Conservation (phyloP, 2,888 invertebrate species). For the Allacma fusca region DNA sequence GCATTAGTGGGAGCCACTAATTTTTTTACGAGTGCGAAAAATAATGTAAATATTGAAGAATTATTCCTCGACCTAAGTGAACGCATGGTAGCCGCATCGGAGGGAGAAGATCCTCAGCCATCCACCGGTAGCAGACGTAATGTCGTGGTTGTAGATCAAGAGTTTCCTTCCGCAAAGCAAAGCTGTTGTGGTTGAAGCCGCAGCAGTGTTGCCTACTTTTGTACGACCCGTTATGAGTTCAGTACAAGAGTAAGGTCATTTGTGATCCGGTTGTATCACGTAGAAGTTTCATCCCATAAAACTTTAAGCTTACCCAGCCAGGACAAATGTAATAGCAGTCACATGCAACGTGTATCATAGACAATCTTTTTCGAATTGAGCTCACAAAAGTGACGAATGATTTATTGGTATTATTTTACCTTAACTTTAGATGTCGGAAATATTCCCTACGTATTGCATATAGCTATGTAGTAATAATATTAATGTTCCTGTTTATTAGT, state of each 20-base stretch:
- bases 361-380: no score
- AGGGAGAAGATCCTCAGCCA: slow-evolving; percentile 62
- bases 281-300: no score
- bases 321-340: no score
- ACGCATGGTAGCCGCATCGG: slow-evolving; percentile 72
- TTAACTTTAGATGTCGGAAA: no score
- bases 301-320: no score
- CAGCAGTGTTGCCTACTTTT: neutral
- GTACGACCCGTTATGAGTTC: neutral
- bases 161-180: slow-evolving; percentile 41
- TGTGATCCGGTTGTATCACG: no score
- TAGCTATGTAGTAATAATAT: neutral
- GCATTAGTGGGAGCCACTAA: slow-evolving; percentile 83
- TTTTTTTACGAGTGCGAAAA: slow-evolving; percentile 91
- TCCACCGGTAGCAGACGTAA: slow-evolving; percentile 52
- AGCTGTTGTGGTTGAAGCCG: slow-evolving; percentile 23
- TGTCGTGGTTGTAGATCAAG: slow-evolving; percentile 62
- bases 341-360: no score
- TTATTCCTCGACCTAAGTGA: slow-evolving; percentile 84
- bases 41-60: slow-evolving; percentile 89
- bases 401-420: no score
- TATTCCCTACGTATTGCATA: no score
- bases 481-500: slow-evolving; percentile 8
- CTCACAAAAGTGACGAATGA: no score
- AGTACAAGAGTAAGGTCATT: no score